Base-by-base conservation (phyloP, 2,888 invertebrate genomes). In the Drosophila rubida region DNA sequence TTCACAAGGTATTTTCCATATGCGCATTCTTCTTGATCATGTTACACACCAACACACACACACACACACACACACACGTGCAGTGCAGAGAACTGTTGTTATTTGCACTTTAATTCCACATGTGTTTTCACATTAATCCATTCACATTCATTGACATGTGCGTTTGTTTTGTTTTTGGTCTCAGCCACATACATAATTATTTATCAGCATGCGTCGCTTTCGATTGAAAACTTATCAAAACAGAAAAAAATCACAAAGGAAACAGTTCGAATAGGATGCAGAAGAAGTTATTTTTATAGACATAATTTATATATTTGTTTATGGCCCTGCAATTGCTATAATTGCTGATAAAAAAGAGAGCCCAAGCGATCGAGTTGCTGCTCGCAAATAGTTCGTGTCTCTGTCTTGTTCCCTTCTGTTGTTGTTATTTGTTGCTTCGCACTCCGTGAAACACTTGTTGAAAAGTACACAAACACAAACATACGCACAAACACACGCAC, bases 371-470 rank as follows among this genome's bases (percentile, higher is more conserved):
- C 32, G 32, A 37, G 19, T 60, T 59, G 44, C 19, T 19, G 27
- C 23, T 44, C 23, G 35, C 35, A 14, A 37, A 13, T 37, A 13
- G 35, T 37, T 37, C 14, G 35, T 37, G 35, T 14, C 35, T 37
- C 35, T 37, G 35, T 37, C 35, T 30, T 54, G 32, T 35, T 32
- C 32, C 32, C 32, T 32, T 32, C 32, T 42, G 64, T 45, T 59
- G 57, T 42, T 68, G 46, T 50, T 35, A 42, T 66, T 61, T 61
- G 51, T 65, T 72, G 59, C 41, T 39, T 73, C 63, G 69, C 76
- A 76, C 68, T 69, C 63, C 49, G 25, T 48, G 27, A 78, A 71
- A 67, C 80, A 81, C 80, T 81, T 78, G 69, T 78, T 76, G 51
- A 66, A 70, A 64, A 49, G 60, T 55, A 63, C 41, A 65, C 58